A percentile compares a stretch with the other conserved stretches of the same genome.
These are phyloP conservation scores for Cosmopolites sordidus DNA, from an alignment of 2,888 invertebrate genomes.

Conservation along the genomic window DNA sequence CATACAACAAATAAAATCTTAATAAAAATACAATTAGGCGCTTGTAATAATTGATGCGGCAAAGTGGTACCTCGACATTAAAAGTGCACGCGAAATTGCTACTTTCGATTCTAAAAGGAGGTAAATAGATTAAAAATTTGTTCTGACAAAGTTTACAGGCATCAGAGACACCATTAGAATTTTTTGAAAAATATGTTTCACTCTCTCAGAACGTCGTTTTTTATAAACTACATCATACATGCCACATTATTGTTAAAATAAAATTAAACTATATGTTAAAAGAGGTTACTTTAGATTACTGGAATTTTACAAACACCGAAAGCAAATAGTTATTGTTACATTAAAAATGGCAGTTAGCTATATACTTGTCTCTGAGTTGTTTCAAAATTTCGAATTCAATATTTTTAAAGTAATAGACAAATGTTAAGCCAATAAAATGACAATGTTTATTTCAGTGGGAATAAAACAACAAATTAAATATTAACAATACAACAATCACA, in stretches of 20 bases:
- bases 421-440: not conserved
- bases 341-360: conserved; percentile 23
- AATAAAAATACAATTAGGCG: conserved; percentile 3
- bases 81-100: not conserved
- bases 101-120: no score
- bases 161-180: no score
- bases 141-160: no score
- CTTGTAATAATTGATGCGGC: not conserved
- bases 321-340: conserved; percentile 23
- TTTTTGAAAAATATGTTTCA: not conserved
- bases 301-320: conserved; percentile 23
- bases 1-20: conserved; percentile 13
- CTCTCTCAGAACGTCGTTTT: not conserved
- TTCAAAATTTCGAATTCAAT: not conserved
- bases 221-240: conserved; percentile 1
- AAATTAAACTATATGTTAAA: conserved; percentile 2
- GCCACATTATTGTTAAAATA: conserved; percentile 8
- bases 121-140: no score
- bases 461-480: not conserved
- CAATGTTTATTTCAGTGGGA: not conserved
- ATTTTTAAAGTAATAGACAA: not conserved
- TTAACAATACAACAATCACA: not conserved
- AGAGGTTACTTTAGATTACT: conserved; percentile 1
- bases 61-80: not conserved
- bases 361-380: conserved; percentile 8